Evolutionary conservation across 2,888 invertebrate genomes (phyloP), one percentile per base, ranked within the genome.

Genomic region (Lamellibrachia columna): DNA sequence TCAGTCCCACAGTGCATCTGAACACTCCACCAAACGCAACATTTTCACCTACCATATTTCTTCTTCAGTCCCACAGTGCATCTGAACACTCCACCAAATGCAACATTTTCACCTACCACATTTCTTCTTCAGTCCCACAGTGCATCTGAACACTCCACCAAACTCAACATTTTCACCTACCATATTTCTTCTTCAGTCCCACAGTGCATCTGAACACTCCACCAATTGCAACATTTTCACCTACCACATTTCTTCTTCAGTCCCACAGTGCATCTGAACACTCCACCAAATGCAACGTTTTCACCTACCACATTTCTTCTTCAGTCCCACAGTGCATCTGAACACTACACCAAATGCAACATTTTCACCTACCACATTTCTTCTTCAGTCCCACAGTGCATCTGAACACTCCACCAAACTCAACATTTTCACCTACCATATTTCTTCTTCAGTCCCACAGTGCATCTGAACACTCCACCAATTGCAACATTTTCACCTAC

Each of bases 91-190:
- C 99, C 99, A 60, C 99, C 99, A 96, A 99, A 99, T 0, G 98
- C 99, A 0, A 99, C 99, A 97, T 99, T 99, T 97, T 99, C 99
- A 93, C 95, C 94, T 94, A 93, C 99, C 99, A 96, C 98, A 99
- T 96, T 99, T 99, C 90, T 98, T 98, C 96, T 98, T 98, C 91
- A 99, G 97, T 9, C 98, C 99, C 75, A 99, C 97, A 1, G 99
- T 98, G 97, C 99, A 99, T 90, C 99, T 97, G 96, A 99, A 99
- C 0, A 99, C 99, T 2, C 99, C 99, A 60, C 99, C 99, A 96
- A 99, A 99, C 0, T 98, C 99, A 0, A 99, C 99, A 97, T 99
- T 99, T 97, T 99, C 99, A 0, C 99, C 99, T 96, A 99, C 99
- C 92, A 99, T 96, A 92, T 96, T 99, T 99, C 90, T 98, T 98